Evolutionary conservation across 2,797 vertebrate genomes (phyloP), one percentile per base, ranked within the genome.

Genomic region (Macropus fuliginosus): DNA sequence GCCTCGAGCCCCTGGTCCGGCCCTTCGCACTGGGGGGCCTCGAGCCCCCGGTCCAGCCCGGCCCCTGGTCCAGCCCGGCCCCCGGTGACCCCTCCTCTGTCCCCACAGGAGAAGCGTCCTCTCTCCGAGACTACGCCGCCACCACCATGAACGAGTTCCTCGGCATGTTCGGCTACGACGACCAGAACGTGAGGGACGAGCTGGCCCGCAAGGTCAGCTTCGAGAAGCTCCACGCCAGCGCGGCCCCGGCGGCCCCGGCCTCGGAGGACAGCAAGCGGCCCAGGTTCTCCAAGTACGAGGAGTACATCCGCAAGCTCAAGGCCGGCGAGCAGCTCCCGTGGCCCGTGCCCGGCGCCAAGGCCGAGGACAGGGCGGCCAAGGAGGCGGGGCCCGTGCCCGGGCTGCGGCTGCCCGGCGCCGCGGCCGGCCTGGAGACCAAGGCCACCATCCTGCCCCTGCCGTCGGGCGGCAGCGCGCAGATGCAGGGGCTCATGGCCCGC

Each of bases 141-240:
- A 99, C 99, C 98, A 99, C 99, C 98, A 99, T 99, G 99, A 99
- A 99, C 0, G 99, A 99, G 98, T 99, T 99, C 98, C 98, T 99
- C 90, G 99, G 99, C 98, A 99, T 99, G 99, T 99, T 99, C 0
- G 99, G 99, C 98, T 99, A 99, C 0, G 99, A 99, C 0, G 99
- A 99, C 98, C 99, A 99, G 99, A 99, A 99, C 98, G 99, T 99
- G 95, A 98, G 99, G 97, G 99, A 99, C 4, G 99, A 99, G 98
- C 99, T 99, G 99, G 99, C 99, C 98, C 99, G 99, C 98, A 99
- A 99, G 98, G 99, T 99, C 98, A 99, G 99, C 99, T 99, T 99
- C 52, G 99, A 99, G 97, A 99, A 99, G 98, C 98, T 99, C 97
- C 99, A 99, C 54, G 98, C 99, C 14, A 97, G 97, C 81, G 98